Conservation (phyloP, 2,797 vertebrate genomes). For the Xiphophorus birchmanni region DNA sequence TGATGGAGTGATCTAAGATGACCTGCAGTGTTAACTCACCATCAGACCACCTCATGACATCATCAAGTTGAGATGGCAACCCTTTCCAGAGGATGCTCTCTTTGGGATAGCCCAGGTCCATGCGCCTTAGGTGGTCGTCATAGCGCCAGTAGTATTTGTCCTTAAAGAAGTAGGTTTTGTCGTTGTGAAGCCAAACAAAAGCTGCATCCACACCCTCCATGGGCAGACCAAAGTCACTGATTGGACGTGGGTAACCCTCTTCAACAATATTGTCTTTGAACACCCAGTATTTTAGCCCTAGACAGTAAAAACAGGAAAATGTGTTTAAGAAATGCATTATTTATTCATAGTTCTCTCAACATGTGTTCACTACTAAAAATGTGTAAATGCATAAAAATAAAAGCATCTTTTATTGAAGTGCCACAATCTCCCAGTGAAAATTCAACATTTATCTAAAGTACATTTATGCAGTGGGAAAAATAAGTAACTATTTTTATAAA, state of each 20-base stretch:
- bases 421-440: neutral
- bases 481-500: neutral
- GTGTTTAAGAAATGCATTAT: neutral
- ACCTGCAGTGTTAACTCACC: conserved; percentile 79
- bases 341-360: neutral
- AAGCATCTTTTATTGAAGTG: neutral
- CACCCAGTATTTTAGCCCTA: conserved; percentile 95
- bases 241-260: conserved; percentile 92
- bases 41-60: conserved; percentile 96
- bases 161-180: conserved; percentile 99
- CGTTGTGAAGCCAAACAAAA: conserved; percentile 93
- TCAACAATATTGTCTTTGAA: conserved; percentile 97
- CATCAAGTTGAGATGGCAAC: conserved; percentile 88
- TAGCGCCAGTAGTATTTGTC: conserved; percentile 93
- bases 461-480: neutral
- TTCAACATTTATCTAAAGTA: neutral
- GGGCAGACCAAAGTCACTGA: conserved; percentile 93
- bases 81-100: conserved; percentile 90
- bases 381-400: neutral
- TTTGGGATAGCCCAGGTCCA: conserved; percentile 93
- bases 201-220: conserved; percentile 89
- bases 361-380: neutral
- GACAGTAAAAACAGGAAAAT: neutral
- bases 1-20: neutral
- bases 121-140: conserved; percentile 86